A percentile compares a stretch with the other conserved stretches of the same genome.
Evolutionary conservation across 2,888 invertebrate genomes (phyloP).

Genomic region (Aphodius granarius): DNA sequence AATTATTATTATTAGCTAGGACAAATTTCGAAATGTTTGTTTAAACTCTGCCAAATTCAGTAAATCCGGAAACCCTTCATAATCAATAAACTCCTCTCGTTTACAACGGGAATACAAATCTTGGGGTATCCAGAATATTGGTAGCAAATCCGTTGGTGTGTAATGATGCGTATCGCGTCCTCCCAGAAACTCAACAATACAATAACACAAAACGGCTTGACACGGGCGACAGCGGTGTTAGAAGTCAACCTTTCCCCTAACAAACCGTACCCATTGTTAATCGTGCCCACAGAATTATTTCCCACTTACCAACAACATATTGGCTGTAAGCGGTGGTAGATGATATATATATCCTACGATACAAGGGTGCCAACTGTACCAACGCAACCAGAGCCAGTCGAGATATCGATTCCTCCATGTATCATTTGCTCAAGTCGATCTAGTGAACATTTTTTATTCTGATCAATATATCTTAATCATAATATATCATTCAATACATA

Average conservation of each 20-base stretch:
- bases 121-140: not conserved
- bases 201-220: not conserved
- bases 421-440: not conserved
- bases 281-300: slow-evolving; percentile 11
- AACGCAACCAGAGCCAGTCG: not conserved
- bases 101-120: not conserved
- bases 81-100: not conserved
- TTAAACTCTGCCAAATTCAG: too few species aligned
- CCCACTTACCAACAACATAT: slow-evolving; percentile 6
- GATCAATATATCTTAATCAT: too few species aligned
- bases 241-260: not conserved
- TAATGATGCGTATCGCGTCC: not conserved
- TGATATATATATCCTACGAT: not conserved
- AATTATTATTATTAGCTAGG: too few species aligned
- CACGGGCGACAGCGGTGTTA: not conserved
- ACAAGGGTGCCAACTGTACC: not conserved
- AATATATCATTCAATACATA: too few species aligned
- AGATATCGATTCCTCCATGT: not conserved
- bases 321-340: not conserved
- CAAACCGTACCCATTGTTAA: slow-evolving; percentile 2
- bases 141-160: not conserved
- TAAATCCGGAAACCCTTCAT: too few species aligned
- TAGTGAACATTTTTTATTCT: too few species aligned
- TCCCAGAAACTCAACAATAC: not conserved
- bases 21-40: too few species aligned